A percentile compares a stretch with the other conserved stretches of the same genome.
Conservation (phyloP, 2,797 vertebrate species). For the Smutsia temminckii region DNA sequence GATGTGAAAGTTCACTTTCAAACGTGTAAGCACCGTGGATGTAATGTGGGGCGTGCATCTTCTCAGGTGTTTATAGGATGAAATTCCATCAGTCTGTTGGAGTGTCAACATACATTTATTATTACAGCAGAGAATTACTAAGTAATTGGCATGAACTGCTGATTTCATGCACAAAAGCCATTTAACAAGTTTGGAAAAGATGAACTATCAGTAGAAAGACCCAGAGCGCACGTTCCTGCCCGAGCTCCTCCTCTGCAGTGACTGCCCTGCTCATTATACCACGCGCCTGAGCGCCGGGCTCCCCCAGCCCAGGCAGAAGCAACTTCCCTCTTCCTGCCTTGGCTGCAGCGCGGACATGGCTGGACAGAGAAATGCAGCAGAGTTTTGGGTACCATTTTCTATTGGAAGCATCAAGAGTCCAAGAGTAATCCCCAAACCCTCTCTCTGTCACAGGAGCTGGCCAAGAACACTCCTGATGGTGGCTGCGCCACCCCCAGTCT, state of each 20-base stretch:
- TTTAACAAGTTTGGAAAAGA: neutral
- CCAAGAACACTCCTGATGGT: no score
- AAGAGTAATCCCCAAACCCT: rapidly evolving
- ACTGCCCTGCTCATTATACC: rapidly evolving
- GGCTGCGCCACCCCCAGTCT: neutral
- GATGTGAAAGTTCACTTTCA: neutral
- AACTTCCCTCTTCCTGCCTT: rapidly evolving
- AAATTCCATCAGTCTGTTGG: no score
- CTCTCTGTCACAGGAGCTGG: neutral
- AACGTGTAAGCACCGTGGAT: neutral
- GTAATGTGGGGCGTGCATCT: neutral
- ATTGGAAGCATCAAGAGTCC: neutral
- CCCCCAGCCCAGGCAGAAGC: rapidly evolving
- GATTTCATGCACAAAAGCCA: neutral
- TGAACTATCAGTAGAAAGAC: neutral
- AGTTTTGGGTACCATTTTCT: rapidly evolving
- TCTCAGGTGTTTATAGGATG: rapidly evolving
- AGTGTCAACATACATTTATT: neutral
- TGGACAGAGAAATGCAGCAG: neutral
- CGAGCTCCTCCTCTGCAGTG: neutral
- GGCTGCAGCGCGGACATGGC: rapidly evolving
- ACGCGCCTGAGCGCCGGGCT: neutral
- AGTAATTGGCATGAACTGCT: neutral
- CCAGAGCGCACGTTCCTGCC: rapidly evolving
- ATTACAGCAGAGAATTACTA: neutral